Conservation (phyloP, 2,888 invertebrate species). For the Mesoligia furuncula region DNA sequence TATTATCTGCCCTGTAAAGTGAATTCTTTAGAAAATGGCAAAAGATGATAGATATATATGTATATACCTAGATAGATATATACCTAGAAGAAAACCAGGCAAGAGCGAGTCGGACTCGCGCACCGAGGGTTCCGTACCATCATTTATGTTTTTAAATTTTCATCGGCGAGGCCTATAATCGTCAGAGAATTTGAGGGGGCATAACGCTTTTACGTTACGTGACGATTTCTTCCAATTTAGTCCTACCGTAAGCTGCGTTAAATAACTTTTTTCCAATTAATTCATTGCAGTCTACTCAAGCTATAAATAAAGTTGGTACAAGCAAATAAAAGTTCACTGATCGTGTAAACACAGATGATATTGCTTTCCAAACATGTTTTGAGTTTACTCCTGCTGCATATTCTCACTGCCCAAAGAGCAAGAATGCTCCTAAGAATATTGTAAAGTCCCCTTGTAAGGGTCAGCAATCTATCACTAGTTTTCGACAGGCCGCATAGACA, state of each 20-base stretch:
- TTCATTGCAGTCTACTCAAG: not conserved
- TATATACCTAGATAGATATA: too few relatives aligned
- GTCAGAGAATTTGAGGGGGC: too few relatives aligned
- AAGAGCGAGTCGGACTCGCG: too few relatives aligned
- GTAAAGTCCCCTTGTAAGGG: conserved; percentile 2
- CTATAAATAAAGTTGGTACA: not conserved
- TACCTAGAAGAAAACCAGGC: too few relatives aligned
- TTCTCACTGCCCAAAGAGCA: not conserved
- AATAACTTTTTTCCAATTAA: not conserved
- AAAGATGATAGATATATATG: too few relatives aligned
- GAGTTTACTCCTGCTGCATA: too few relatives aligned
- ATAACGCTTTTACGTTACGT: too few relatives aligned
- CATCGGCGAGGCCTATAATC: too few relatives aligned
- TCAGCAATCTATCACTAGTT: conserved; percentile 36
- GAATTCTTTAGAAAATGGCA: not conserved
- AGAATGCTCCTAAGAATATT: conserved; percentile 14
- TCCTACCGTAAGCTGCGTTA: too few relatives aligned
- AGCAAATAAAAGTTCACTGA: not conserved
- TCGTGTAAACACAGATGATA: not conserved
- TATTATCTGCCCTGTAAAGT: not conserved
- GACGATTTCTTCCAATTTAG: too few relatives aligned
- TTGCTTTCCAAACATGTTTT: not conserved
- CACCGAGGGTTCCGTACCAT: too few relatives aligned
- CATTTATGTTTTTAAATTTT: too few relatives aligned
- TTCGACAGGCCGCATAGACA: conserved; percentile 36